These are phyloP conservation scores for Argyrosomus japonicus DNA, from an alignment of 2,113 vertebrate genomes.

Conservation along the genomic window DNA sequence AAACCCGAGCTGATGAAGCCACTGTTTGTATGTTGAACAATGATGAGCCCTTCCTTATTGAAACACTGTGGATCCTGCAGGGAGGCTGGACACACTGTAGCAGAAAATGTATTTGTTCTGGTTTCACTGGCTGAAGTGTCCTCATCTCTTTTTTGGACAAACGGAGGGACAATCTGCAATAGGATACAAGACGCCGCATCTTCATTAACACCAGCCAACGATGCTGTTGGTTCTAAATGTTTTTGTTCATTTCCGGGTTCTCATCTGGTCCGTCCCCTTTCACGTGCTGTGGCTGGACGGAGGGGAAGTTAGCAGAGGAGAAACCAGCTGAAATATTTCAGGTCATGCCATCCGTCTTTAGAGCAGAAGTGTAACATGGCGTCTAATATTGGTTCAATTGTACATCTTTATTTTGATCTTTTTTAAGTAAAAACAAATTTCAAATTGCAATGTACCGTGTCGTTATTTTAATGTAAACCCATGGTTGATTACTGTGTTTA, in stretches of 20 bases:
- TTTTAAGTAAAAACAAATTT: conserved; percentile 84
- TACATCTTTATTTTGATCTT: conserved; percentile 85
- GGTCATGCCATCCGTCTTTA: conserved; percentile 66
- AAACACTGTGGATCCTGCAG: conserved; percentile 81
- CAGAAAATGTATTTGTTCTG: conserved; percentile 52
- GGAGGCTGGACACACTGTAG: conserved; percentile 73
- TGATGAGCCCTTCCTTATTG: conserved; percentile 61
- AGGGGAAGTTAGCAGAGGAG: background rate
- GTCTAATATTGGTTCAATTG: conserved; percentile 77
- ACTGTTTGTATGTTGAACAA: conserved; percentile 66
- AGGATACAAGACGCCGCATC: conserved; percentile 36
- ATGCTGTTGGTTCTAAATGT: background rate
- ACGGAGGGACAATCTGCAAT: conserved; percentile 52
- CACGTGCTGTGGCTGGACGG: conserved; percentile 18
- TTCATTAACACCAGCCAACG: conserved; percentile 13
- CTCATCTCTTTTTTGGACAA: conserved; percentile 38
- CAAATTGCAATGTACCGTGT: conserved; percentile 57
- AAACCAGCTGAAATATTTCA: conserved; percentile 53
- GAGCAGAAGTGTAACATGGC: conserved; percentile 72
- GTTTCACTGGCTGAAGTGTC: conserved; percentile 34
- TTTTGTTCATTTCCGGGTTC: conserved; percentile 8
- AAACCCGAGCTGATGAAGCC: conserved; percentile 54
- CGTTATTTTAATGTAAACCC: conserved; percentile 39
- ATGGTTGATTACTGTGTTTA: background rate
- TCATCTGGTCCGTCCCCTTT: background rate